Conservation (phyloP, 1,140 invertebrate genomes). For the Pinna nobilis region DNA sequence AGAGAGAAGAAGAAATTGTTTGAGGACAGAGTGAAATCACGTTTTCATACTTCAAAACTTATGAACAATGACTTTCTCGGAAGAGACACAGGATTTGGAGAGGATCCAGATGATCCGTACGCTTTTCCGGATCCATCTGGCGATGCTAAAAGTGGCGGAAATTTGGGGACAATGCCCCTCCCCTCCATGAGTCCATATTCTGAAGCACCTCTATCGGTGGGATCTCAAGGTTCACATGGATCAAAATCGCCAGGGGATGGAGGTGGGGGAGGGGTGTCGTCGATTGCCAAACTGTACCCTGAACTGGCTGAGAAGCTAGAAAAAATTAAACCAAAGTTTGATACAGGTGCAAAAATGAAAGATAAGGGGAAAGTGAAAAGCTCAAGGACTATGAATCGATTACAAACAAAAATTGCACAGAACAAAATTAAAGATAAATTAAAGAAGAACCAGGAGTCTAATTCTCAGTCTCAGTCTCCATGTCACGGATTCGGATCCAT, state of each 20-base stretch:
- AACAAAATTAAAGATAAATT: slow-evolving; percentile 77
- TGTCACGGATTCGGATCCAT: slow-evolving; percentile 3
- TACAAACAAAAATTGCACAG: slow-evolving; percentile 77
- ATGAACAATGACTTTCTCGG: no score
- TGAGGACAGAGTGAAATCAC: slow-evolving; percentile 75
- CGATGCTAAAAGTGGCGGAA: slow-evolving; percentile 25
- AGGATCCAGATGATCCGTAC: slow-evolving; percentile 77
- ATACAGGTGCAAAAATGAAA: slow-evolving; percentile 48
- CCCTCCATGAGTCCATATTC: slow-evolving; percentile 35
- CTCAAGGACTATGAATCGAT: slow-evolving; percentile 76
- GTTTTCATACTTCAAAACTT: slow-evolving; percentile 69
- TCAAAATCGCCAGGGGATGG: slow-evolving; percentile 44
- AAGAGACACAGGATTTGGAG: no score
- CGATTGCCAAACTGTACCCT: slow-evolving; percentile 71
- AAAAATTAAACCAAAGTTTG: slow-evolving; percentile 65
- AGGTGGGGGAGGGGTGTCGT: slow-evolving; percentile 45
- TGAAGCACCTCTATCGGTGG: slow-evolving; percentile 27
- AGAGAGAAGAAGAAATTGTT: slow-evolving; percentile 71
- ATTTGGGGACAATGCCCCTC: slow-evolving; percentile 22
- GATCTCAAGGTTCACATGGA: slow-evolving; percentile 31
- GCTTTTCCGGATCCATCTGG: slow-evolving; percentile 76
- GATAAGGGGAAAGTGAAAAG: slow-evolving; percentile 67
- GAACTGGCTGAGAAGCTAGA: slow-evolving; percentile 73
- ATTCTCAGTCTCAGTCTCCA: slow-evolving; percentile 56
- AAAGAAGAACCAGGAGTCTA: slow-evolving; percentile 70